Conservation (phyloP, 2,888 invertebrate species). For the Acleris emargana region DNA sequence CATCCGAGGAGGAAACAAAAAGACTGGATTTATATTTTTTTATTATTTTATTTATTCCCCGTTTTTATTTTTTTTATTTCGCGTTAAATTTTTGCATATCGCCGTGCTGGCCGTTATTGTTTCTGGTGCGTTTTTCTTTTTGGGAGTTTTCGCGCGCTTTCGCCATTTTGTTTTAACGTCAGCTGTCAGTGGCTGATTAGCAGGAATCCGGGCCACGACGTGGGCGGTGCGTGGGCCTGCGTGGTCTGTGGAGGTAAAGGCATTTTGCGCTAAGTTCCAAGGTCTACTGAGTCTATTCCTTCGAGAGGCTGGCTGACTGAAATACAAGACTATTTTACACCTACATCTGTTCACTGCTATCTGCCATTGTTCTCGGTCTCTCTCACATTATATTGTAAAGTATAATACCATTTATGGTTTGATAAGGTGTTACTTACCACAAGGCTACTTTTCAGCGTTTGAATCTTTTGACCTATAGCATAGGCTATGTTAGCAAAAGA, state of each 20-base stretch:
- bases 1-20: slow-evolving; percentile 81
- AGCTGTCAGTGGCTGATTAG: slow-evolving; percentile 59
- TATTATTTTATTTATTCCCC: slow-evolving; percentile 81
- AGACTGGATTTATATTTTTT: slow-evolving; percentile 81
- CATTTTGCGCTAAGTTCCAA: neutral
- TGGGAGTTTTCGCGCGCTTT: slow-evolving; percentile 60
- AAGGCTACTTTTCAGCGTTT: too few species aligned
- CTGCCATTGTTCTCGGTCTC: too few species aligned
- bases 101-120: slow-evolving; percentile 59
- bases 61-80: slow-evolving; percentile 73
- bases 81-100: slow-evolving; percentile 78
- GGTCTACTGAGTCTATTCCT: too few species aligned
- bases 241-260: slow-evolving; percentile 5
- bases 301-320: too few species aligned
- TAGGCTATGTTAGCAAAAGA: too few species aligned
- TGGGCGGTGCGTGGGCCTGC: slow-evolving; percentile 8
- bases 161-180: slow-evolving; percentile 65
- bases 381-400: neutral
- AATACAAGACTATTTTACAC: too few species aligned
- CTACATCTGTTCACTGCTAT: too few species aligned
- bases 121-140: slow-evolving; percentile 54
- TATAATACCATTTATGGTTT: neutral
- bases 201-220: slow-evolving; percentile 15
- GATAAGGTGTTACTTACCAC: too few species aligned
- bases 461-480: too few species aligned